Evolutionary conservation across 2,888 invertebrate species (phyloP).

Genomic region (Crematogaster levior): DNA sequence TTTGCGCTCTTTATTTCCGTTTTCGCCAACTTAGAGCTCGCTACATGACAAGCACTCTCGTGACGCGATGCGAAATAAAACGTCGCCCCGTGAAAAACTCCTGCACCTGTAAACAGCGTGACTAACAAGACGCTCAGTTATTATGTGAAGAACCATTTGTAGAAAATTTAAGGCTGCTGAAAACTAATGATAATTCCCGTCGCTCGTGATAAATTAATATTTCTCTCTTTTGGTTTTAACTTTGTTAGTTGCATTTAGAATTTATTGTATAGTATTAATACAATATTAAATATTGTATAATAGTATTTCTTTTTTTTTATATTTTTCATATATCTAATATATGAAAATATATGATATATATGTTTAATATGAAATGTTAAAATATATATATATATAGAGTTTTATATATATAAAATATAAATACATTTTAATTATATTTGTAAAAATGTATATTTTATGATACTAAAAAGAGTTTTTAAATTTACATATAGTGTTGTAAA

Average conservation of each 20-base stretch:
- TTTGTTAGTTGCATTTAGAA: neutral
- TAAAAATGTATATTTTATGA: neutral
- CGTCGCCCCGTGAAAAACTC: neutral
- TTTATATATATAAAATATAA: too few relatives aligned
- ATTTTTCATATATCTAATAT: too few relatives aligned
- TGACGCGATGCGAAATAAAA: constrained; percentile 54
- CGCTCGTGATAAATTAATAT: neutral
- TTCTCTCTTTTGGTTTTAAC: neutral
- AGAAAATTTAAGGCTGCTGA: neutral
- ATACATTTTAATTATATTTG: too few relatives aligned
- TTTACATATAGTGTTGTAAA: too few relatives aligned
- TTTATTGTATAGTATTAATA: too few relatives aligned
- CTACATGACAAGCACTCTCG: constrained; percentile 41
- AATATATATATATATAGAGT: too few relatives aligned
- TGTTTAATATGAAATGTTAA: too few relatives aligned
- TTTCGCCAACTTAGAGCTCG: constrained; percentile 52
- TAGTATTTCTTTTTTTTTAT: neutral
- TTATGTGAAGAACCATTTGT: neutral
- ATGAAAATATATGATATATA: too few relatives aligned
- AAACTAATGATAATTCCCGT: neutral
- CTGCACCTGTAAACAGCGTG: neutral
- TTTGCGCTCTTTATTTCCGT: constrained; percentile 54
- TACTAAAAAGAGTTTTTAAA: neutral
- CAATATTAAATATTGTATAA: too few relatives aligned
- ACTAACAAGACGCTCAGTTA: neutral